phyloP scores from a whole-genome alignment of 1,140 invertebrate species.

The Drosophila sulfurigaster region DNA sequence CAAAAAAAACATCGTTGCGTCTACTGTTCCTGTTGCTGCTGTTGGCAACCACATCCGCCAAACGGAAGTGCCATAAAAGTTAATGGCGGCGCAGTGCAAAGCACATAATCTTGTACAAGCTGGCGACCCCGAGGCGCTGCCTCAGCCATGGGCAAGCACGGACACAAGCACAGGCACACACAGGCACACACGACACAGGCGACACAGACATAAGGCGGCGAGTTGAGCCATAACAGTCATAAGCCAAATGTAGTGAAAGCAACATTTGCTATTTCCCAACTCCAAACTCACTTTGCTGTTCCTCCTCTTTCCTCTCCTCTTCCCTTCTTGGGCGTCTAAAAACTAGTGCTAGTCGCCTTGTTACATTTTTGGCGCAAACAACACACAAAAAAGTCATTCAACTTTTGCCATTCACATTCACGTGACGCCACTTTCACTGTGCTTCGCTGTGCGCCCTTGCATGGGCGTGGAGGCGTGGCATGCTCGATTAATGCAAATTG shows the following conservation, averaged over 20 bases:
- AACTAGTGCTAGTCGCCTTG: slow-evolving; percentile 26
- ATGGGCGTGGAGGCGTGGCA: slow-evolving; percentile 31
- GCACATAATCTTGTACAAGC: slow-evolving; percentile 80
- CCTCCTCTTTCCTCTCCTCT: slow-evolving; percentile 4
- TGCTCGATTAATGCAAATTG: slow-evolving; percentile 61
- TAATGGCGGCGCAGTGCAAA: slow-evolving; percentile 77
- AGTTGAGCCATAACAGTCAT: slow-evolving; percentile 47
- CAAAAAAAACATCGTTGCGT: slow-evolving; percentile 2
- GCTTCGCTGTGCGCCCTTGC: neutral
- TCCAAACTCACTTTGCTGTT: neutral
- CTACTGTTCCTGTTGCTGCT: neutral
- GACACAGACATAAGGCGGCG: neutral
- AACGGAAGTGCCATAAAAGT: slow-evolving; percentile 84
- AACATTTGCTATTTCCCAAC: slow-evolving; percentile 48
- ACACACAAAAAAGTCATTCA: slow-evolving; percentile 75
- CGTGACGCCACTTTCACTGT: slow-evolving; percentile 13
- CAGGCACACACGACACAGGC: slow-evolving; percentile 2
- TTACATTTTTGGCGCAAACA: slow-evolving; percentile 46
- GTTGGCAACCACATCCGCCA: slow-evolving; percentile 68
- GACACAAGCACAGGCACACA: neutral
- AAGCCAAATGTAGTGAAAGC: slow-evolving; percentile 71
- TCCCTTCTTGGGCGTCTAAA: neutral
- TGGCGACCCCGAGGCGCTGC: slow-evolving; percentile 58
- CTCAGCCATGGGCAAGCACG: slow-evolving; percentile 32
- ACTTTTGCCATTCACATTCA: slow-evolving; percentile 56